A percentile compares a stretch with the other conserved stretches of the same genome.
Conservation (phyloP, 2,113 vertebrate genomes). For the Glareola pratincola region DNA sequence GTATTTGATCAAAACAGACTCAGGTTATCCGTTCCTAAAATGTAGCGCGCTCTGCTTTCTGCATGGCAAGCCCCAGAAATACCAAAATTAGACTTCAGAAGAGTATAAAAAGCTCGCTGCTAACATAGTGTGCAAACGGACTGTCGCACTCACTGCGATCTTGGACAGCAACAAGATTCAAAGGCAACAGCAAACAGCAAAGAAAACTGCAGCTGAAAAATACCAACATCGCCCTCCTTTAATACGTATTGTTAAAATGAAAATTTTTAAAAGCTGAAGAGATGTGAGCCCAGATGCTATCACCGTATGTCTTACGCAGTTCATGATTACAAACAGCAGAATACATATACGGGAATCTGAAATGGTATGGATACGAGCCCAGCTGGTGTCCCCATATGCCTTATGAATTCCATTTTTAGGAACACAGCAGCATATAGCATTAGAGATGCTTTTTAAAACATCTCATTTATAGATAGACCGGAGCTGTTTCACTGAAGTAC, state of each 20-base stretch:
- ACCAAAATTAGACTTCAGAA: neutral
- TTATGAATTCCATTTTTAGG: constrained; percentile 56
- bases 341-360: constrained; percentile 32
- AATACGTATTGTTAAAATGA: constrained; percentile 53
- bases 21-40: neutral
- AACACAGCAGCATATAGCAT: constrained; percentile 11
- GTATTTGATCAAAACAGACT: neutral
- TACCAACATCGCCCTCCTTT: neutral
- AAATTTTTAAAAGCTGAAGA: constrained; percentile 29
- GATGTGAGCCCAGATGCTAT: constrained; percentile 41
- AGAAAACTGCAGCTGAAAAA: constrained; percentile 37
- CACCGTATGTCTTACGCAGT: constrained; percentile 38
- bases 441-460: neutral
- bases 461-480: constrained; percentile 25
- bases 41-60: neutral
- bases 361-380: constrained; percentile 46
- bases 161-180: constrained; percentile 21
- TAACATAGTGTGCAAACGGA: constrained; percentile 14
- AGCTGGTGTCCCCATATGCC: constrained; percentile 67
- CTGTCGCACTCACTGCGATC: neutral
- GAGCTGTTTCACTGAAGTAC: neutral
- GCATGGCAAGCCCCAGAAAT: neutral
- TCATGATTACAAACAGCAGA: constrained; percentile 38
- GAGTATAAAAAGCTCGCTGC: neutral
- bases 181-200: constrained; percentile 5